phyloP scores from a whole-genome alignment of 2,113 vertebrate species.

The Aphyosemion australe region DNA sequence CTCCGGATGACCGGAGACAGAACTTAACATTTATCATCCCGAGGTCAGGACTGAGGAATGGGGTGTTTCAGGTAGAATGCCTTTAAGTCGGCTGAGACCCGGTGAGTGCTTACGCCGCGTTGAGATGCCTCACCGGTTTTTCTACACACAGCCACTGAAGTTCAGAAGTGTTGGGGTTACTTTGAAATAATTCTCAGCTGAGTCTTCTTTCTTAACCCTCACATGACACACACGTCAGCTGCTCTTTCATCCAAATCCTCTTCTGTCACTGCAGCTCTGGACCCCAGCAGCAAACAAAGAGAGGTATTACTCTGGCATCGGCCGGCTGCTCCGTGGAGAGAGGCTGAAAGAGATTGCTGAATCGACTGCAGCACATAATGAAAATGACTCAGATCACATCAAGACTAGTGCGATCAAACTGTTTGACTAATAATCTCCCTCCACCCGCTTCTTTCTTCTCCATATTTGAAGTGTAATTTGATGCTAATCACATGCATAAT shows the following conservation, averaged over 20 bases:
- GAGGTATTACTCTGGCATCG: slow-evolving; percentile 23
- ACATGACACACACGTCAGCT: slow-evolving; percentile 30
- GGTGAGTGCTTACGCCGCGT: slow-evolving; percentile 21
- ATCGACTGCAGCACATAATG: slow-evolving; percentile 5
- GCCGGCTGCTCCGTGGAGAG: background rate
- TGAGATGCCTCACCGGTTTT: slow-evolving; percentile 28
- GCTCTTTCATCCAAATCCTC: slow-evolving; percentile 51
- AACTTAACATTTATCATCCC: background rate
- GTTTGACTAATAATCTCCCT: slow-evolving; percentile 47
- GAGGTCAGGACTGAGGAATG: slow-evolving; percentile 4
- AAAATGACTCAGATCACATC: slow-evolving; percentile 26
- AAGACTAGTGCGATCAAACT: slow-evolving; percentile 24
- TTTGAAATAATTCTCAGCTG: slow-evolving; percentile 28
- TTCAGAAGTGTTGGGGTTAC: slow-evolving; percentile 19
- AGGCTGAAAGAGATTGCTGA: slow-evolving; percentile 11
- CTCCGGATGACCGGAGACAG: background rate
- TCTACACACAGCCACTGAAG: background rate
- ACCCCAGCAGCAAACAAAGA: slow-evolving; percentile 25
- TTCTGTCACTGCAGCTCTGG: slow-evolving; percentile 34
- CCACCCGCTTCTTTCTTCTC: slow-evolving; percentile 16
- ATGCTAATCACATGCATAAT: slow-evolving; percentile 49
- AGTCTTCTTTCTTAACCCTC: slow-evolving; percentile 17
- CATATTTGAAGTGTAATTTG: slow-evolving; percentile 36
- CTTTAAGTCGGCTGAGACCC: slow-evolving; percentile 19
- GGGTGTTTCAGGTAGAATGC: slow-evolving; percentile 4